A percentile compares a stretch with the other conserved stretches of the same genome.
Conservation (phyloP, 2,113 vertebrate species). For the Ceuthmochares aereus region DNA sequence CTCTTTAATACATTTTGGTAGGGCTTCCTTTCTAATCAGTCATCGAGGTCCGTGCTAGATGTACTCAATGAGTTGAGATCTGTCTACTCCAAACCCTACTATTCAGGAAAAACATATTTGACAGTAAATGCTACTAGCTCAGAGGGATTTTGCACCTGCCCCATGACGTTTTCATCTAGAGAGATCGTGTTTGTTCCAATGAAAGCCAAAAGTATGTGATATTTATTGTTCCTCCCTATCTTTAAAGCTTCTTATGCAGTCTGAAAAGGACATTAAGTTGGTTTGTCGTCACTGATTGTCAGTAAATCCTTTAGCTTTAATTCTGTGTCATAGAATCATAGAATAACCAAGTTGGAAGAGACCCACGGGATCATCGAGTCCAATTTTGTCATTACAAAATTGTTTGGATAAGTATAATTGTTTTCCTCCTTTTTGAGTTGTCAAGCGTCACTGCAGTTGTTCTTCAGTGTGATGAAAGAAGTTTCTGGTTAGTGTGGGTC, state of each 20-base stretch:
- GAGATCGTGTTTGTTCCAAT: neutral
- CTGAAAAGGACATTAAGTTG: neutral
- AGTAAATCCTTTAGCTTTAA: neutral
- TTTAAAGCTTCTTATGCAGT: neutral
- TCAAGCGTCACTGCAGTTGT: neutral
- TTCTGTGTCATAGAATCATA: no score
- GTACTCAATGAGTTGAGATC: neutral
- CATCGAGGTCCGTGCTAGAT: neutral
- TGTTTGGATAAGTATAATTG: neutral
- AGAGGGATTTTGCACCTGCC: neutral
- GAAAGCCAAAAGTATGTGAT: neutral
- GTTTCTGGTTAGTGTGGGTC: neutral
- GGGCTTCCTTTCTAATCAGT: neutral
- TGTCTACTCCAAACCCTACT: neutral
- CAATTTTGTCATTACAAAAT: no score
- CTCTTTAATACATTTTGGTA: neutral
- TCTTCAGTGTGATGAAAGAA: neutral
- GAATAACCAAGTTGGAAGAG: no score
- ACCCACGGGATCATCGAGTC: no score
- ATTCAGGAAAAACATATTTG: neutral
- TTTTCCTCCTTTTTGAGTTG: neutral
- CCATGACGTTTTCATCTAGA: neutral
- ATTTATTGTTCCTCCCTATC: neutral
- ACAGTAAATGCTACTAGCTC: neutral
- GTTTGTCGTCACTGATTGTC: neutral